Evolutionary conservation across 2,797 vertebrate genomes (phyloP).

Genomic region (Hypotaenidia okinawae): DNA sequence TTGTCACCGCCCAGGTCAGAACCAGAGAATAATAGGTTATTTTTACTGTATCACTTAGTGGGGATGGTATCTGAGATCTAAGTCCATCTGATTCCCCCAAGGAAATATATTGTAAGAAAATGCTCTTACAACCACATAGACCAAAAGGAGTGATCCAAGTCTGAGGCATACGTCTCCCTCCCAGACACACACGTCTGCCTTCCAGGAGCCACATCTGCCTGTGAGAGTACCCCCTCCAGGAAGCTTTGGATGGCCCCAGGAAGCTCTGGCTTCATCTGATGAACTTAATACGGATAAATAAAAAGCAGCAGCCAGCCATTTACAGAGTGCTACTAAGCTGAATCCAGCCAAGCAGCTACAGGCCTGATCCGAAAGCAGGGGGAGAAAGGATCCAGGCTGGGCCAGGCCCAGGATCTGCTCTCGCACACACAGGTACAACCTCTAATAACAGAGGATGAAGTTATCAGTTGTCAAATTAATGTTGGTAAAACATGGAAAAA

Average conservation of each 20-base stretch:
- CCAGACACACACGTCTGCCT: neutral
- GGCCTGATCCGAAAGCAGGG: neutral
- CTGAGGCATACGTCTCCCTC: neutral
- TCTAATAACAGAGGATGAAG: neutral
- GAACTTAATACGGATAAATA: constrained; percentile 62
- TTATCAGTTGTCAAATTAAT: neutral
- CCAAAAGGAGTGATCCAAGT: constrained; percentile 32
- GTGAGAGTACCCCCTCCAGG: constrained; percentile 22
- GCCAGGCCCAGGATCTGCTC: neutral
- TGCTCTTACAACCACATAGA: constrained; percentile 35
- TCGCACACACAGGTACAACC: neutral
- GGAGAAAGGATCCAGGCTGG: neutral
- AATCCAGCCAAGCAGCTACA: neutral
- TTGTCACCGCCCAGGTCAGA: constrained; percentile 70
- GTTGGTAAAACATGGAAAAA: neutral
- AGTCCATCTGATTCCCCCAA: constrained; percentile 58
- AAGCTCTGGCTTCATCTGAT: constrained; percentile 70
- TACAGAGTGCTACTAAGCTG: neutral
- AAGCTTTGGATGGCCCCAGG: constrained; percentile 60
- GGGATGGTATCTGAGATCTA: constrained; percentile 65
- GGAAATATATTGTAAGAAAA: constrained; percentile 69
- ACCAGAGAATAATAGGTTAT: constrained; percentile 74
- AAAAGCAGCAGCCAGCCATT: constrained; percentile 34
- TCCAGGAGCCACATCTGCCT: constrained; percentile 66
- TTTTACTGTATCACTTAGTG: constrained; percentile 75